Evolutionary conservation across 2,888 invertebrate genomes (phyloP).

Genomic region (Macrophya annulata): DNA sequence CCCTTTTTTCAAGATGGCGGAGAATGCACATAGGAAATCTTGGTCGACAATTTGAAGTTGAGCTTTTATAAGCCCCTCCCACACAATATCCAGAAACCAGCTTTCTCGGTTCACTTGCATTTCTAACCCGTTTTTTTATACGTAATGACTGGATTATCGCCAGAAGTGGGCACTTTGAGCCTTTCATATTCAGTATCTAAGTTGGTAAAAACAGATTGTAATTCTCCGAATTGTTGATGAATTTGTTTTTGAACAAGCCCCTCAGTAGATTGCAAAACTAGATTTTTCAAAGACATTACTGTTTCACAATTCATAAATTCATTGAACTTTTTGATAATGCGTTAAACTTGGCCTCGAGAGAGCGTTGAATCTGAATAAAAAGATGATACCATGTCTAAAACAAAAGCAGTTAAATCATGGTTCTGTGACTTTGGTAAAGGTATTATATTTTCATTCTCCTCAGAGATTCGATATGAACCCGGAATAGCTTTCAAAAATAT

Average conservation of each 20-base stretch:
- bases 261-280: no score
- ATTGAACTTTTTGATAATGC: slow-evolving; percentile 29
- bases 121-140: no score
- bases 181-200: neutral
- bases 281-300: no score
- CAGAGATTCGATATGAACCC: neutral
- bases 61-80: no score
- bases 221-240: neutral
- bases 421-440: neutral
- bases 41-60: no score
- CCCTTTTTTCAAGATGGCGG: no score
- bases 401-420: neutral
- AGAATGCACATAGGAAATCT: no score
- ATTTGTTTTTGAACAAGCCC: no score
- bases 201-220: neutral
- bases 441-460: neutral
- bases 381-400: neutral
- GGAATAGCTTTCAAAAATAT: neutral
- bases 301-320: no score
- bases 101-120: no score
- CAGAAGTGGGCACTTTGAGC: neutral
- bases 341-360: slow-evolving; percentile 40
- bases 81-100: no score
- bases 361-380: slow-evolving; percentile 53
- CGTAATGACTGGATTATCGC: no score